Conservation (phyloP, 2,113 vertebrate species). For the Oreochromis tanganicae region DNA sequence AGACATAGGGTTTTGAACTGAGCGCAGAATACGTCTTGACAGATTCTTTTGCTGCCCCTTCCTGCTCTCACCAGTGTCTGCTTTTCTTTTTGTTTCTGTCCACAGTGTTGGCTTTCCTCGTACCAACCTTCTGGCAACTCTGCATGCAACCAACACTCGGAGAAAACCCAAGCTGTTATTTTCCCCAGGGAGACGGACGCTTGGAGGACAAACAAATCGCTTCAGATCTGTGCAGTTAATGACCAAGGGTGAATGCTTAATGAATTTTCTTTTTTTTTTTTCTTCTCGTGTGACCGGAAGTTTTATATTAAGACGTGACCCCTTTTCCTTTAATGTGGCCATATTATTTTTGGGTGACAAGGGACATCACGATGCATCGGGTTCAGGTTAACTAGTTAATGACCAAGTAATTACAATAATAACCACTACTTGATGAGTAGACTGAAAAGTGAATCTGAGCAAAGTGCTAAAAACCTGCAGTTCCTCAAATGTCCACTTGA, state of each 20-base stretch:
- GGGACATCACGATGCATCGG: neutral
- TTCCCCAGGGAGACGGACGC: neutral
- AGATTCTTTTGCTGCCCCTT: neutral
- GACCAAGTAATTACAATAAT: neutral
- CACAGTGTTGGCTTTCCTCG: neutral
- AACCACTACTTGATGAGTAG: neutral
- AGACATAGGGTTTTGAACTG: neutral
- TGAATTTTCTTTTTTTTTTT: neutral
- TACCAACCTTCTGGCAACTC: slow-evolving; percentile 1
- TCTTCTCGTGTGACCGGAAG: neutral
- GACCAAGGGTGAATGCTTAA: neutral
- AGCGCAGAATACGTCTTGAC: neutral
- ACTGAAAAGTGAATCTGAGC: neutral
- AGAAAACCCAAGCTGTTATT: slow-evolving; percentile 20
- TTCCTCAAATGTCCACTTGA: neutral
- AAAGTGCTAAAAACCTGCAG: neutral
- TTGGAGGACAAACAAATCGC: slow-evolving; percentile 13
- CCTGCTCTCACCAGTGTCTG: neutral
- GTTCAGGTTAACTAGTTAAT: neutral
- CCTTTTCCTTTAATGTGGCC: neutral
- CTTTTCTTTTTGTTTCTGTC: neutral
- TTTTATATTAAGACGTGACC: neutral
- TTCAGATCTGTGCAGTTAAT: neutral
- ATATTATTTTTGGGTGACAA: neutral
- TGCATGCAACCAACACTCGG: neutral